A percentile compares a stretch with the other conserved stretches of the same genome.
These are phyloP conservation scores for Podarcis lilfordi DNA, from an alignment of 2,797 vertebrate species.

Conservation along the genomic window DNA sequence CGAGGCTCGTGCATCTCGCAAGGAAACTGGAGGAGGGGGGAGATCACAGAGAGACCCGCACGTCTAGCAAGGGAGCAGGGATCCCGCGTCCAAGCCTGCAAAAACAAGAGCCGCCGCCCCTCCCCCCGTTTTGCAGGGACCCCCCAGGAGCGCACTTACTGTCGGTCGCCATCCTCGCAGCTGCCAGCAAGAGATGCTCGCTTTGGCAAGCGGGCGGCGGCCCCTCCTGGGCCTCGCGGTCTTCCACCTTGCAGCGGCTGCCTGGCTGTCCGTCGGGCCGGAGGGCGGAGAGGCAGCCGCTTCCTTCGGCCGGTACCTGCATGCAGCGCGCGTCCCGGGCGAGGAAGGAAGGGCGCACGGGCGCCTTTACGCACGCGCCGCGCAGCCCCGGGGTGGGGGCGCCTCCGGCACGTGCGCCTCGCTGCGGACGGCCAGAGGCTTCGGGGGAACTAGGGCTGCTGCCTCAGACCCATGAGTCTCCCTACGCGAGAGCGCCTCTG, in stretches of 20 bases:
- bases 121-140: background rate
- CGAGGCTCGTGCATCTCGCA: too few species aligned
- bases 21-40: too few species aligned
- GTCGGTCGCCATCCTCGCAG: conserved; percentile 81
- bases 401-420: too few species aligned
- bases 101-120: background rate
- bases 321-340: background rate
- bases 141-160: conserved; percentile 80
- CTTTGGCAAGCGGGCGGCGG: background rate
- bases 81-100: background rate
- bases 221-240: background rate
- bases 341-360: background rate
- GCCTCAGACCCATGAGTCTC: too few species aligned
- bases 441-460: too few species aligned
- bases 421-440: too few species aligned
- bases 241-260: background rate
- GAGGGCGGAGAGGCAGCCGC: too few species aligned
- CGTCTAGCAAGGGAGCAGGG: too few species aligned
- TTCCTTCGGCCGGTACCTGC: background rate
- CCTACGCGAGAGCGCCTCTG: too few species aligned
- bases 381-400: too few species aligned
- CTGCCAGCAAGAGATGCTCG: conserved; percentile 53
- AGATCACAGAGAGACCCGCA: too few species aligned
- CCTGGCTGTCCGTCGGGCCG: background rate
- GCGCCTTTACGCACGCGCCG: too few species aligned